These are phyloP conservation scores for Crenichthys baileyi DNA, from an alignment of 2,797 vertebrate species.

Conservation along the genomic window DNA sequence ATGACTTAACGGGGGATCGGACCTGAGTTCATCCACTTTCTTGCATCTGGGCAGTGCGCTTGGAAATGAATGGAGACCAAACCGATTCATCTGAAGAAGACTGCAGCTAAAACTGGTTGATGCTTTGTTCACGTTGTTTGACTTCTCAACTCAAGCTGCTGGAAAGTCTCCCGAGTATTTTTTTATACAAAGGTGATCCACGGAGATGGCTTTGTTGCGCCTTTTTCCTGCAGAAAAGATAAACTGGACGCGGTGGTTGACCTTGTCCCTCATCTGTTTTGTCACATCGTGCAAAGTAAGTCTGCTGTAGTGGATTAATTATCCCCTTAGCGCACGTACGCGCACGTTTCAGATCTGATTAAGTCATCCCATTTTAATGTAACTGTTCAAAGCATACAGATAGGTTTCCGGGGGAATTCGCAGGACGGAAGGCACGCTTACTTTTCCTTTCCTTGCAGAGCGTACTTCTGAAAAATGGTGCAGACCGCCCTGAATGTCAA, in stretches of 20 bases:
- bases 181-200: slow-evolving; percentile 36
- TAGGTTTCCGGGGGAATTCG: slow-evolving; percentile 17
- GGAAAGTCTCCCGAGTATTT: background rate
- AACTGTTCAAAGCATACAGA: background rate
- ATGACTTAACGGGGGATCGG: slow-evolving; percentile 54
- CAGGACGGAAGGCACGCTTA: slow-evolving; percentile 11
- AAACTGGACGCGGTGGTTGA: slow-evolving; percentile 23
- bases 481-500: slow-evolving; percentile 28
- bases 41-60: slow-evolving; percentile 35
- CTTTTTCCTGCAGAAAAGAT: slow-evolving; percentile 37
- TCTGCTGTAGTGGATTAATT: slow-evolving; percentile 12
- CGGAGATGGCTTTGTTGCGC: slow-evolving; percentile 64
- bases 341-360: slow-evolving; percentile 35
- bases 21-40: slow-evolving; percentile 45
- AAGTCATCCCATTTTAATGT: slow-evolving; percentile 12
- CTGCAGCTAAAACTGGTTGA: slow-evolving; percentile 45
- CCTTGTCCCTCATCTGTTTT: slow-evolving; percentile 62
- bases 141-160: slow-evolving; percentile 12
- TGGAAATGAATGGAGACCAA: slow-evolving; percentile 58
- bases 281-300: slow-evolving; percentile 72
- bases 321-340: slow-evolving; percentile 11
- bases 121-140: slow-evolving; percentile 48
- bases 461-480: slow-evolving; percentile 25
- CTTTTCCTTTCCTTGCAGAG: slow-evolving; percentile 49
- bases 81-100: slow-evolving; percentile 27